Conservation (phyloP, 1,140 invertebrate species). For the Choristoneura fumiferana region DNA sequence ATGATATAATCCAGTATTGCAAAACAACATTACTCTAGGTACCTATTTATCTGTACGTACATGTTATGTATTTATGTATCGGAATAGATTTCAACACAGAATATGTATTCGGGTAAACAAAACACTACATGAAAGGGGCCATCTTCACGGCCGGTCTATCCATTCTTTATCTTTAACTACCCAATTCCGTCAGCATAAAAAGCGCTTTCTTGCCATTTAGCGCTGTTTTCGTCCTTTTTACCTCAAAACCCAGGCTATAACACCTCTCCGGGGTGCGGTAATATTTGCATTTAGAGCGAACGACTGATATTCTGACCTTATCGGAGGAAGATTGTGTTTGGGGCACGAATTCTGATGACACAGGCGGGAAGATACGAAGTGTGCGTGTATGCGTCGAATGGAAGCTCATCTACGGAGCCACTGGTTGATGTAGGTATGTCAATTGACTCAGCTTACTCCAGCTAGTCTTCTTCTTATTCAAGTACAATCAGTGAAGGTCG, state of each 20-base stretch:
- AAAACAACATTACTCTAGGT: no score
- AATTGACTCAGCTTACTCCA: no score
- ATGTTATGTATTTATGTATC: no score
- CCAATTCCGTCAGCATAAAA: conserved; percentile 67
- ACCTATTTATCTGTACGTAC: no score
- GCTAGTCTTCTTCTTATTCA: no score
- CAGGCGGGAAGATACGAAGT: conserved; percentile 27
- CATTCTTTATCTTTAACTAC: conserved; percentile 67
- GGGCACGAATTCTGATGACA: conserved; percentile 55
- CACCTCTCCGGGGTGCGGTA: conserved; percentile 69
- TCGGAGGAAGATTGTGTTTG: conserved; percentile 67
- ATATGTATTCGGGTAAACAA: conserved; percentile 9
- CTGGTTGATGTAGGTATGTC: no score
- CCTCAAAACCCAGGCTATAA: conserved; percentile 69
- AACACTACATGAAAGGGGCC: conserved; percentile 25
- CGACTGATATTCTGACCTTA: conserved; percentile 74
- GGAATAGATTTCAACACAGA: no score
- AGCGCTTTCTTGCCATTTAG: conserved; percentile 68
- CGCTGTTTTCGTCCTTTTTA: conserved; percentile 69
- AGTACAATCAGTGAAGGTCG: no score
- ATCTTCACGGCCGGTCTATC: conserved; percentile 43
- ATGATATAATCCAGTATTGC: no score
- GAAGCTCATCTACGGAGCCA: no score
- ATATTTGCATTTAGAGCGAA: conserved; percentile 76
- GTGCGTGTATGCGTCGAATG: neutral